Base-by-base conservation (phyloP, 2,888 invertebrate genomes). In the Eilema sororculum region DNA sequence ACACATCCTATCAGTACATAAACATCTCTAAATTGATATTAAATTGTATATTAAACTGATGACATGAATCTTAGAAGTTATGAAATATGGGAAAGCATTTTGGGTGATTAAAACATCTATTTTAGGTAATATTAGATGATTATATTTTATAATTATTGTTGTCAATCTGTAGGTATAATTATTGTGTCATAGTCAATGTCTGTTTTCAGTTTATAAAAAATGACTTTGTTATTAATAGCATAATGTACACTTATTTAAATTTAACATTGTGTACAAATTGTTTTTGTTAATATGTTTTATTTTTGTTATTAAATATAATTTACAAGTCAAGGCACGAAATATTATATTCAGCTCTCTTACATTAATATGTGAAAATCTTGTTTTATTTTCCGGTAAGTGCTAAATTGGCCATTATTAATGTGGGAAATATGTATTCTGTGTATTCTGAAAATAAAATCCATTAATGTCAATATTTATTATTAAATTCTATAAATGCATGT, bases 261-360 rank as follows among this genome's bases (percentile, higher is more conserved):
- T 77, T 71, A 76, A 80, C 65, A 69, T 79, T 74, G 61, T 78
- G 74, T 80, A 78, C 71, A 77, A 81, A 75, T 77, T 81, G 74
- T 81, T 81, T 79, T 81, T 81, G 80, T 81, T 81, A 65, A 72
- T 76, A 79, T 73, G 72, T 78, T 81, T 78, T 81, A 81, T 75
- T 78, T 80, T 63, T 78, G 71, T 81, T 81, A 75, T 67, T 75
- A 68, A 74, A 74, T 77, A 52, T 75, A 73, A 75, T 74, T 67
- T 71, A 68, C 70, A 57, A 62, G 61, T 41, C 58, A 69, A 69
- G 58, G 57, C 61, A 37, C 30, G 67, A 33, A 66, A 69, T 8
- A 30, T 69, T 74, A 65, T 71, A 66, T 67, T 65, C 33, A 67
- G 71, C 72, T 80, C 75, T 77, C 69, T 73, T 61, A 28, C 41